Base-by-base conservation (phyloP, 2,113 vertebrate genomes). In the Misgurnus mizolepis region DNA sequence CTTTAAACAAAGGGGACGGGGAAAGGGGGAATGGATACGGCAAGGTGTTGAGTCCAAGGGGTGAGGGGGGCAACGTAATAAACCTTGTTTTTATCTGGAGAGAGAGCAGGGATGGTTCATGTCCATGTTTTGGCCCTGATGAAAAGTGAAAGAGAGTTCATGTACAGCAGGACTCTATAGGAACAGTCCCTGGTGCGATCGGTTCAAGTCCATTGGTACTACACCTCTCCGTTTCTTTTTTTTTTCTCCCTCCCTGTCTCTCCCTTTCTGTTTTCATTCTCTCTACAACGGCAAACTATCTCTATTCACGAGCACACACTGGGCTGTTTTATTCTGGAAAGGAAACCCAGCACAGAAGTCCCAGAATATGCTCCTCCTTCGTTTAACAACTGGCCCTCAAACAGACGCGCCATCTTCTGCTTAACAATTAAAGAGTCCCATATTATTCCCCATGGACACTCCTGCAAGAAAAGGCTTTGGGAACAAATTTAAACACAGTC, bases 401-500 rank as follows among this genome's bases (percentile, higher is more conserved):
- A 91, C 92, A 90, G 93, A 95, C 93, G 94, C 87, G 92, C 91
- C 94, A 95, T 96, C 95, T 96, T 96, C 95, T 92, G 93, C 88
- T 95, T 96, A 94, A 93, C 93, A 89, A 93, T 93, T 93, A 96
- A 94, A 92, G 92, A 94, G 95, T 95, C 95, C 95, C 94, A 95
- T 88, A 94, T 94, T 94, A 95, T 95, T 94, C 94, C 94, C 76
- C 80, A 84, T 92, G 94, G 94, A 94, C 88, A 94, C 83, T 96
- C 95, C 95, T 96, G 94, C 94, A 96, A 96, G 93, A 96, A 96
- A 96, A 95, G 94, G 95, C 95, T 96, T 95, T 92, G 93, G 94
- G 90, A 95, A 96, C 89, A 93, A 89, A 94, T 95, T 94, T 85
- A 85, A 95, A 95, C 93, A 94, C 82, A 83, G 82, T 91, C 91